Conservation (phyloP, 2,888 invertebrate species). For the Zygothrica quintamaculata region DNA sequence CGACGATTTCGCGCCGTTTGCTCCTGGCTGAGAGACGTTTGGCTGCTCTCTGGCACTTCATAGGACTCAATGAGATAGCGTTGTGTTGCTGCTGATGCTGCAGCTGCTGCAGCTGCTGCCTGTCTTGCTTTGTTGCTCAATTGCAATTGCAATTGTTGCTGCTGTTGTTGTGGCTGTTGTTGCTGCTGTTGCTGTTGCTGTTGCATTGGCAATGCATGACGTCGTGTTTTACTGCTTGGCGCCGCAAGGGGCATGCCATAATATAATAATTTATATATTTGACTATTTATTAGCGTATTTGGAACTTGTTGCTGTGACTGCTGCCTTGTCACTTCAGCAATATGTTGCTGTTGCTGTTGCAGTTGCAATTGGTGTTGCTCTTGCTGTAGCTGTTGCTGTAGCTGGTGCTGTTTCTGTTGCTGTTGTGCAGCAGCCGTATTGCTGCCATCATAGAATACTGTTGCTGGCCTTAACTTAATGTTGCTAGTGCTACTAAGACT, state of each 20-base stretch:
- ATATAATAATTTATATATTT: conserved; percentile 81
- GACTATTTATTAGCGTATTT: conserved; percentile 84
- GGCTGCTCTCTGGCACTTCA: conserved; percentile 73
- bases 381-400: conserved; percentile 46
- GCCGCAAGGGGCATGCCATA: conserved; percentile 50
- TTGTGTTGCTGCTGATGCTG: conserved; percentile 46
- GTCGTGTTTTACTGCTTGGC: conserved; percentile 75
- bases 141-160: conserved; percentile 35
- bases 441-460: conserved; percentile 76
- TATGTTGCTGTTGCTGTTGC: conserved; percentile 43
- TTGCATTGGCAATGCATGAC: conserved; percentile 57
- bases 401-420: conserved; percentile 42
- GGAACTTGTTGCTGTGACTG: conserved; percentile 83
- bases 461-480: conserved; percentile 78
- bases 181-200: conserved; percentile 30
- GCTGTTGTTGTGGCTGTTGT: conserved; percentile 33
- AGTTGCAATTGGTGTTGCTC: no score
- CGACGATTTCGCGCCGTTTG: conserved; percentile 81
- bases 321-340: conserved; percentile 45
- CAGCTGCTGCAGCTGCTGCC: conserved; percentile 33
- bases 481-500: conserved; percentile 69
- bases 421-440: conserved; percentile 50
- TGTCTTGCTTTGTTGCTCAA: no score
- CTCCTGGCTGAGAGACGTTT: conserved; percentile 40
- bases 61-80: conserved; percentile 76